Base-by-base conservation (phyloP, 2,113 vertebrate species). In the Paradoxurus hermaphroditus region DNA sequence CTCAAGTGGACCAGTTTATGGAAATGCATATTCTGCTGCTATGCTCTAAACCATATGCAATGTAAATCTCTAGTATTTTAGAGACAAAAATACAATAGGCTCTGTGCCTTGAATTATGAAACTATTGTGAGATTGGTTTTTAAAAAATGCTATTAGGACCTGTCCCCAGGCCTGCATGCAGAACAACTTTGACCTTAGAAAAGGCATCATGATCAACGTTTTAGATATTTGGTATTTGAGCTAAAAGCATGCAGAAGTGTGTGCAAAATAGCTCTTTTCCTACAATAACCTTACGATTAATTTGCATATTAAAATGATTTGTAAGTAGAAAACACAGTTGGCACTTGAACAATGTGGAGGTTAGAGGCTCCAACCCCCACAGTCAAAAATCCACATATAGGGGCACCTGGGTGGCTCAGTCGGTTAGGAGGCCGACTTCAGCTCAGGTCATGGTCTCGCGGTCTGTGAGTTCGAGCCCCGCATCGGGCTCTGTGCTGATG, bases 71-170 rank as follows among this genome's bases (percentile, higher is more conserved):
- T 29, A 86, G 84, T 18, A 93, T 95, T 97, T 95, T 94, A 92
- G 29, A 97, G 31, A 90, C 73, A 88, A 97, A 97, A 90, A 90
- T 51, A 97, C 36, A 96, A 92, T 92, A 86, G 39, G 4, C 31
- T 82, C 51, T 83, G n/a, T 96, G 83, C 67, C 70, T 96, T 96
- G 68, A 97, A 96, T 97, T 95, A 65, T 73, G 84, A 85, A 87
- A 96, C 59, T 63, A 90, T 19, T 96, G 12, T 72, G 51, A 97
- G 91, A 96, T 96, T 89, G 94, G 41, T 91, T 96, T 93, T 96
- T 82, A 51, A 93, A 97, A 97, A 92, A 94, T 21, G 67, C 41
- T 97, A 19, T 86, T 81, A 85, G n/a, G 93, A 90, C 15, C 13
- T 94, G 18, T 82, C 46, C 23, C n/a, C 25, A 92, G 75, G 56